Conservation (phyloP, 1,140 invertebrate genomes). For the Zaprionus gabonicus region DNA sequence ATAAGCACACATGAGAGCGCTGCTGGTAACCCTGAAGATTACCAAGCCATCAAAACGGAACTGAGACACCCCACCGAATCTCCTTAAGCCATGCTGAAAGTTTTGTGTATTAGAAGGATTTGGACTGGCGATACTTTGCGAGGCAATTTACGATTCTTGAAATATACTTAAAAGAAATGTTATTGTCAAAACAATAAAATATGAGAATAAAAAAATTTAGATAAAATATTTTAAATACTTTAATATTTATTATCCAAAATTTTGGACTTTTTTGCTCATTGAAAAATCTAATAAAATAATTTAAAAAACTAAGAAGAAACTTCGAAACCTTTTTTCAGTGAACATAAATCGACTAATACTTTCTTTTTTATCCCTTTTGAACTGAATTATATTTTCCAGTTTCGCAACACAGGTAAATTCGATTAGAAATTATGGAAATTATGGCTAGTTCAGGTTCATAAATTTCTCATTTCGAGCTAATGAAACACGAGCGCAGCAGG, state of each 20-base stretch:
- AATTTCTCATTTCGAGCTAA: neutral
- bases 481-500: neutral
- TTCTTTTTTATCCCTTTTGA: neutral
- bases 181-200: neutral
- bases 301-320: too few species aligned
- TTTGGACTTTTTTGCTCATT: too few species aligned
- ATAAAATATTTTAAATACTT: too few species aligned
- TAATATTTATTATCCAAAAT: too few species aligned
- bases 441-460: neutral
- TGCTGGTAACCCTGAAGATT: neutral
- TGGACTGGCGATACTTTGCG: neutral
- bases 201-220: neutral
- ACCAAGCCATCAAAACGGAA: neutral
- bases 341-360: too few species aligned
- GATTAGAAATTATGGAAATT: neutral
- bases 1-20: slow-evolving; percentile 10
- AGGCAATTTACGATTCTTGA: neutral
- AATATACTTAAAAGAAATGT: neutral
- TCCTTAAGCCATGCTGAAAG: slow-evolving; percentile 16
- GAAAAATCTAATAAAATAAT: neutral
- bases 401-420: neutral
- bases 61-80: neutral
- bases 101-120: slow-evolving; percentile 14
- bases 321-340: too few species aligned
- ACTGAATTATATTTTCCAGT: neutral